These are phyloP conservation scores for Spea bombifrons DNA, from an alignment of 2,113 vertebrate species.

Conservation along the genomic window DNA sequence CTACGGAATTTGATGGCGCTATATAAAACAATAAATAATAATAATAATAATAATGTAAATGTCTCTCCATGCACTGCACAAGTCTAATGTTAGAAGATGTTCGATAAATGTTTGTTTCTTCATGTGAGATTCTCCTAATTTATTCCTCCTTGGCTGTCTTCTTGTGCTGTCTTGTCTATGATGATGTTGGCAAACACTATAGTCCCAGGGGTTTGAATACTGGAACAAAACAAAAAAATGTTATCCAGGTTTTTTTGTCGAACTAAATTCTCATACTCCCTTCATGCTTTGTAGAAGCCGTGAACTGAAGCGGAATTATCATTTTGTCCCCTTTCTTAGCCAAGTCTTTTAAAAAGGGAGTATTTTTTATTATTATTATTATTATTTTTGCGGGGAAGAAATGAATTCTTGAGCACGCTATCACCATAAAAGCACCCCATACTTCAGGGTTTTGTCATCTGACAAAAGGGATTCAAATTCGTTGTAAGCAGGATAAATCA, in stretches of 20 bases:
- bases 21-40: too few relatives aligned
- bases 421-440: slow-evolving; percentile 53
- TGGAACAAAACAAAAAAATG: slow-evolving; percentile 56
- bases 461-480: slow-evolving; percentile 24
- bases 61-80: not conserved
- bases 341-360: slow-evolving; percentile 54
- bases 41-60: too few relatives aligned
- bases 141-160: slow-evolving; percentile 58
- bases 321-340: slow-evolving; percentile 63
- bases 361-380: slow-evolving; percentile 28
- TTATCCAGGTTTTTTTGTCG: slow-evolving; percentile 63
- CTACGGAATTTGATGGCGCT: too few relatives aligned
- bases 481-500: slow-evolving; percentile 24
- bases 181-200: slow-evolving; percentile 56
- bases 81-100: slow-evolving; percentile 43
- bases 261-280: slow-evolving; percentile 64
- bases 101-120: slow-evolving; percentile 49
- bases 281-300: slow-evolving; percentile 60
- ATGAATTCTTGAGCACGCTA: slow-evolving; percentile 50
- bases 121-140: slow-evolving; percentile 49
- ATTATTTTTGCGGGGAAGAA: slow-evolving; percentile 18
- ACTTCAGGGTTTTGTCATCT: slow-evolving; percentile 2
- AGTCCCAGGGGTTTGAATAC: slow-evolving; percentile 52
- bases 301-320: slow-evolving; percentile 64
- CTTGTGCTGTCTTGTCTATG: slow-evolving; percentile 61